Evolutionary conservation across 1,140 invertebrate genomes (phyloP), one percentile per base, ranked within the genome.

Genomic region (Coptotermes formosanus): DNA sequence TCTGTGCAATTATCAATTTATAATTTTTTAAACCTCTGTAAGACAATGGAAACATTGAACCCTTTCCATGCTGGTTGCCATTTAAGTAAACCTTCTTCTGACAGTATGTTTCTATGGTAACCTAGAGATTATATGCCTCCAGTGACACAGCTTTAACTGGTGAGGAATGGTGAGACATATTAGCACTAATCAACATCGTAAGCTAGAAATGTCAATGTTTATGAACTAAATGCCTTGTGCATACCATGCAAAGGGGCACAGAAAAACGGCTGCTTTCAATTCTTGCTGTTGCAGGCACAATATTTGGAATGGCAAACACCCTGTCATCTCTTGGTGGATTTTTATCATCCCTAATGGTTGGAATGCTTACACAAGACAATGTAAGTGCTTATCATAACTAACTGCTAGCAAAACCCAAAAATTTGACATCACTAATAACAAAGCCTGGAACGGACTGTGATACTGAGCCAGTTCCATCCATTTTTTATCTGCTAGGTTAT

Each of bases 301-400:
- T 98, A 86, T 98, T 98, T 91, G 97, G 97, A 19, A 93, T 98
- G 89, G 96, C 97, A 12, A 98, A 98, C 89, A 98, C 97, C 0
- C 90, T 98, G 85, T 97, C 97, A 1, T 98, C 97, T 0, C 91
- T 97, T 82, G 97, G 97, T 32, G 97, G 97, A 38, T 98, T 95
- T 90, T 89, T 98, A 0, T 97, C 96, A 55, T 95, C 96, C 0
- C 93, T 93, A 88, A 95, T 98, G 91, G 96, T 97, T n/a, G 97
- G 96, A 38, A 91, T 93, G 44, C 92, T 98, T 23, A 98, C 97
- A 2, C 93, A 95, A 52, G 90, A 95, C 12, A 93, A 96, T 88
- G 94, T 95, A 90, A 94, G 93, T 91, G 83, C 84, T 75, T 21
- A 3, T 11, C 32, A 75, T 7, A 43, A n/a, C 25, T 8, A 2